Percentiles rank a stretch among this genome's conserved stretches.
These are phyloP conservation scores for Chrysolina americana DNA, from an alignment of 2,888 invertebrate genomes.

Conservation along the genomic window DNA sequence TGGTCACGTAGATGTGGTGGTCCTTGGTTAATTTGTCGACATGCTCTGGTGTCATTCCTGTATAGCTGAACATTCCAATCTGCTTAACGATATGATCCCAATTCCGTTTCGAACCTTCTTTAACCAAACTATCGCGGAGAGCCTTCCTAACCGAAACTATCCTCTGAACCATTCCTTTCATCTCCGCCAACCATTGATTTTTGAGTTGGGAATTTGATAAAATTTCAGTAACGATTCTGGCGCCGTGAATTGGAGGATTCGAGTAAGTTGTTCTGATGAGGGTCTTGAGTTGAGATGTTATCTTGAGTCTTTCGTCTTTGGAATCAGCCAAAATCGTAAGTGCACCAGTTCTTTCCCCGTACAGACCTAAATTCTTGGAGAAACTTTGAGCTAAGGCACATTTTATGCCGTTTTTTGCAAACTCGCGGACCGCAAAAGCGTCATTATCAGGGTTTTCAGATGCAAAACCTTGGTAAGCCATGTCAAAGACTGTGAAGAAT, in stretches of 20 bases:
- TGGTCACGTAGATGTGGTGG: slow-evolving; percentile 76
- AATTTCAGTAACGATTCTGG: slow-evolving; percentile 74
- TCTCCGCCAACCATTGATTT: slow-evolving; percentile 39
- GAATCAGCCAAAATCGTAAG: slow-evolving; percentile 72
- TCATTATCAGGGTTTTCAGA: slow-evolving; percentile 74
- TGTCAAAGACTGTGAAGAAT: slow-evolving; percentile 77
- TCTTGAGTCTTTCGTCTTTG: slow-evolving; percentile 73
- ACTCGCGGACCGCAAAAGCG: slow-evolving; percentile 73
- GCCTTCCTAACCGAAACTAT: slow-evolving; percentile 75
- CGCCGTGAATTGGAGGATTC: slow-evolving; percentile 79
- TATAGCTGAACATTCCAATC: slow-evolving; percentile 82
- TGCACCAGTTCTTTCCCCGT: slow-evolving; percentile 78
- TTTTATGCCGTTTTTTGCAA: slow-evolving; percentile 74
- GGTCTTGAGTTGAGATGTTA: slow-evolving; percentile 77
- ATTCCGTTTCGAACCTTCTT: slow-evolving; percentile 73
- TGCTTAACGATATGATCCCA: slow-evolving; percentile 80
- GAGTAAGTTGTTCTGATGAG: slow-evolving; percentile 78
- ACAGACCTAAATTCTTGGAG: slow-evolving; percentile 80
- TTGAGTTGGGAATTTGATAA: slow-evolving; percentile 71
- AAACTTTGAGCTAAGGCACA: slow-evolving; percentile 73
- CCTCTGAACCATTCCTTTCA: slow-evolving; percentile 76
- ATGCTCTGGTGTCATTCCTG: slow-evolving; percentile 76
- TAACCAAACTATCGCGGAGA: slow-evolving; percentile 72
- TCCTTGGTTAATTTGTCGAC: slow-evolving; percentile 73
- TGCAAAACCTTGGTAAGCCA: slow-evolving; percentile 79